phyloP scores from a whole-genome alignment of 1,140 invertebrate species.

The Caenorhabditis briggsae region DNA sequence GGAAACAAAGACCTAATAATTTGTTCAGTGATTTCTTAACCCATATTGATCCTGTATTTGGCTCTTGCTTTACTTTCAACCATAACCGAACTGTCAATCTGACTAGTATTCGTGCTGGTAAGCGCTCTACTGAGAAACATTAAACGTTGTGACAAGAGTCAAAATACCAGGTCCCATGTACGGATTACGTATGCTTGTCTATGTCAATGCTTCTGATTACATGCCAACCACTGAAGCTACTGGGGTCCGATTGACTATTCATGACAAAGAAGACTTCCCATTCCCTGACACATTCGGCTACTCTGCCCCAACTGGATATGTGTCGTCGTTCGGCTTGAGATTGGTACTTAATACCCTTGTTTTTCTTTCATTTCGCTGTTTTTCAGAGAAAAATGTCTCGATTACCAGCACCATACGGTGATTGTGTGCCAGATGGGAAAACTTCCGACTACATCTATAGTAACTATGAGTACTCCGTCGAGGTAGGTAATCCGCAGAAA shows the following conservation, averaged over 20 bases:
- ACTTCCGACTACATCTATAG: conserved; percentile 72
- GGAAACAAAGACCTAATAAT: neutral
- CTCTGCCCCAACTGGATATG: conserved; percentile 75
- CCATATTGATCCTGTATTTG: conserved; percentile 69
- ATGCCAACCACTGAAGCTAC: conserved; percentile 72
- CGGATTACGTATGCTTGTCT: conserved; percentile 70
- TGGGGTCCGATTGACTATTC: conserved; percentile 71
- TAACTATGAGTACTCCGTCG: conserved; percentile 74
- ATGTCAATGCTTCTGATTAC: conserved; percentile 73
- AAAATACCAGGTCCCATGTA: conserved; percentile 68
- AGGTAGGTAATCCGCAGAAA: conserved; percentile 57
- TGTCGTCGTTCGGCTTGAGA: conserved; percentile 74
- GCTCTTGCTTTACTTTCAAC: conserved; percentile 72
- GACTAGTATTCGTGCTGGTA: conserved; percentile 71
- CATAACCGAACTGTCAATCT: conserved; percentile 68
- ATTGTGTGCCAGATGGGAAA: conserved; percentile 72
- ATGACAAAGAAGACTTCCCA: conserved; percentile 74
- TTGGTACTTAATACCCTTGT: conserved; percentile 59
- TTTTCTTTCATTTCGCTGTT: neutral
- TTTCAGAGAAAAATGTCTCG: conserved; percentile 73
- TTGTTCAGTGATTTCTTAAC: conserved; percentile 69
- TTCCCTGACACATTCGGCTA: conserved; percentile 75
- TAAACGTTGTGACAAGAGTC: neutral
- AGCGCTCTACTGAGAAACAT: neutral
- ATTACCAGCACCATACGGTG: conserved; percentile 74